phyloP scores from a whole-genome alignment of 2,113 vertebrate genomes.

The Dipodomys spectabilis region DNA sequence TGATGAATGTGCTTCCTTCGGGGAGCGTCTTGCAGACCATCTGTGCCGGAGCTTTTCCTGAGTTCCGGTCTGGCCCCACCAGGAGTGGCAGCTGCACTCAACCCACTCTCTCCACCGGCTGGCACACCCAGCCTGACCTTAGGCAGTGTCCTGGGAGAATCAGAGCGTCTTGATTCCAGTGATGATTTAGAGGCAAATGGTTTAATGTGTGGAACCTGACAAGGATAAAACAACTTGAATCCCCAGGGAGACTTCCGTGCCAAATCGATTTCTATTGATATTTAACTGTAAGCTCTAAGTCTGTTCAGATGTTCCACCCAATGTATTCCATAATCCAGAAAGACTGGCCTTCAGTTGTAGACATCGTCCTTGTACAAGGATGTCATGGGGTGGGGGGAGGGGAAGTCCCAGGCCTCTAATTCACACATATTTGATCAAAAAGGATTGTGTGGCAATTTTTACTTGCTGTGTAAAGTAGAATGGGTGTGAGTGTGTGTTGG shows the following conservation, averaged over 20 bases:
- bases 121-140: background rate
- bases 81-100: background rate
- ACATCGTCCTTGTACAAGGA: background rate
- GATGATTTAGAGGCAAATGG: background rate
- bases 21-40: background rate
- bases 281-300: background rate
- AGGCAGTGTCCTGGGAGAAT: background rate
- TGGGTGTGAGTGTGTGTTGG: too few species aligned
- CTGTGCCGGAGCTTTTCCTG: background rate
- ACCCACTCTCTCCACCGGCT: rapidly evolving
- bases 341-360: background rate
- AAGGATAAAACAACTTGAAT: background rate
- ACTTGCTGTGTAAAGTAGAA: background rate
- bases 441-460: background rate
- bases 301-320: background rate
- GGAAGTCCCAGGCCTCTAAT: background rate
- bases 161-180: rapidly evolving
- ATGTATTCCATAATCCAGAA: too few species aligned
- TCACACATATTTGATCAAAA: background rate
- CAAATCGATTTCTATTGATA: background rate
- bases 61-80: background rate
- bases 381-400: too few species aligned
- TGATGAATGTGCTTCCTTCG: slow-evolving; percentile 14
- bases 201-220: background rate
- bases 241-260: background rate